Evolutionary conservation across 2,797 vertebrate genomes (phyloP).

Genomic region (Anableps anableps): DNA sequence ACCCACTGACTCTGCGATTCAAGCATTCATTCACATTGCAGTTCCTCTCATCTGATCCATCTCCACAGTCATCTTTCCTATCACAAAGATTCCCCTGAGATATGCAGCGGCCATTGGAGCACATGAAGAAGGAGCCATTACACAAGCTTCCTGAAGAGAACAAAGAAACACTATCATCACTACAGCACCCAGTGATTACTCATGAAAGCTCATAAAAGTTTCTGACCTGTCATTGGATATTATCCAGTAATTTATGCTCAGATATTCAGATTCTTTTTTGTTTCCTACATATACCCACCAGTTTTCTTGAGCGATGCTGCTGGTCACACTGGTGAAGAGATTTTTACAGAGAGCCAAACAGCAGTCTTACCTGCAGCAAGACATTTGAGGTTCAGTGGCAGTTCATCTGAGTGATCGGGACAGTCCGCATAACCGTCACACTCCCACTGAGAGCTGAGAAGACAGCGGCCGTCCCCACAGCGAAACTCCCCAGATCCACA

Average conservation of each 20-base stretch:
- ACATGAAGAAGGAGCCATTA: constrained; percentile 88
- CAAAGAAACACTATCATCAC: constrained; percentile 41
- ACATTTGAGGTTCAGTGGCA: constrained; percentile 93
- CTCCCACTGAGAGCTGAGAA: constrained; percentile 94
- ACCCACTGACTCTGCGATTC: constrained; percentile 94
- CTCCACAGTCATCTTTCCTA: constrained; percentile 90
- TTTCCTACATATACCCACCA: constrained; percentile 39
- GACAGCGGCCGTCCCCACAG: constrained; percentile 93
- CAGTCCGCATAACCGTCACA: constrained; percentile 97
- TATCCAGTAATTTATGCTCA: constrained; percentile 48
- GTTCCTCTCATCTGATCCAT: constrained; percentile 93
- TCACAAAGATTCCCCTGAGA: constrained; percentile 88
- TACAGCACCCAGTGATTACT: constrained; percentile 17
- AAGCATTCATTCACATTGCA: constrained; percentile 96
- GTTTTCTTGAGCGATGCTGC: constrained; percentile 37
- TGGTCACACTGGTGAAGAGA: constrained; percentile 68
- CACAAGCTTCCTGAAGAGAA: constrained; percentile 84
- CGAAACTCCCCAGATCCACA: constrained; percentile 91
- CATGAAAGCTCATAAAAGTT: constrained; percentile 11
- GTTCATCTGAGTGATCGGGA: constrained; percentile 94
- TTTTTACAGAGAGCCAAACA: constrained; percentile 69
- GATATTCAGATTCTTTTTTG: constrained; percentile 30
- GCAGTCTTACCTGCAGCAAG: constrained; percentile 87
- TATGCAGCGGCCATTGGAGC: constrained; percentile 96
- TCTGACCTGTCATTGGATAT: constrained; percentile 28